phyloP scores from a whole-genome alignment of 1,140 invertebrate genomes.

The Orchesella cincta region DNA sequence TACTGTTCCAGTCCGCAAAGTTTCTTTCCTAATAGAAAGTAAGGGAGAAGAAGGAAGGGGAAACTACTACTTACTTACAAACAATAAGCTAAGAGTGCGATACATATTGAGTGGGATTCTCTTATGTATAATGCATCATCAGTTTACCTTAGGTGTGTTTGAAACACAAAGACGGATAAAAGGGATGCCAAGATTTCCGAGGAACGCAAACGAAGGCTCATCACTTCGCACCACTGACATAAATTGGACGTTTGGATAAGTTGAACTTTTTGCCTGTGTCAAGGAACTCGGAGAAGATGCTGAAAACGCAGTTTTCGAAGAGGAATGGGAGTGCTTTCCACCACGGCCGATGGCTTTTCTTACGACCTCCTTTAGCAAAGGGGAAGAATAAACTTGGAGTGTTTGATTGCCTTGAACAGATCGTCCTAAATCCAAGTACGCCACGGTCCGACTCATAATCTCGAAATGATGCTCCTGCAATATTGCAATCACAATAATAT shows the following conservation, averaged over 20 bases:
- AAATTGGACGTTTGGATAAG: conserved; percentile 23
- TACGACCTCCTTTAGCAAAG: conserved; percentile 52
- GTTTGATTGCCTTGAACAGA: conserved; percentile 47
- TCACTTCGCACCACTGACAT: conserved; percentile 23
- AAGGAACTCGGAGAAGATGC: conserved; percentile 25
- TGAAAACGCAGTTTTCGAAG: conserved; percentile 17
- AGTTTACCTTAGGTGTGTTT: conserved; percentile 46
- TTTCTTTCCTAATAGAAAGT: too few relatives aligned
- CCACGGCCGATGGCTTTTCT: conserved; percentile 39
- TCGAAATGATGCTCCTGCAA: conserved; percentile 48
- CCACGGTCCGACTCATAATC: conserved; percentile 47
- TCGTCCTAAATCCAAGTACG: conserved; percentile 46
- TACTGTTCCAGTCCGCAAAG: neutral
- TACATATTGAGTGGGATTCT: too few relatives aligned
- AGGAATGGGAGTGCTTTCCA: conserved; percentile 18
- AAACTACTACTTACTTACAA: too few relatives aligned
- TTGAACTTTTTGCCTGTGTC: conserved; percentile 7
- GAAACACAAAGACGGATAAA: conserved; percentile 46
- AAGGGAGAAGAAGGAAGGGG: too few relatives aligned
- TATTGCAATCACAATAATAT: neutral
- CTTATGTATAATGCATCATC: conserved; percentile 17
- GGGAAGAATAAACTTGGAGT: conserved; percentile 53
- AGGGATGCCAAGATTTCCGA: conserved; percentile 50
- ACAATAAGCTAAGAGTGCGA: too few relatives aligned
- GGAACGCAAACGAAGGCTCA: conserved; percentile 51